Base-by-base conservation (phyloP, 1,140 invertebrate genomes). In the Bemisia tabaci region DNA sequence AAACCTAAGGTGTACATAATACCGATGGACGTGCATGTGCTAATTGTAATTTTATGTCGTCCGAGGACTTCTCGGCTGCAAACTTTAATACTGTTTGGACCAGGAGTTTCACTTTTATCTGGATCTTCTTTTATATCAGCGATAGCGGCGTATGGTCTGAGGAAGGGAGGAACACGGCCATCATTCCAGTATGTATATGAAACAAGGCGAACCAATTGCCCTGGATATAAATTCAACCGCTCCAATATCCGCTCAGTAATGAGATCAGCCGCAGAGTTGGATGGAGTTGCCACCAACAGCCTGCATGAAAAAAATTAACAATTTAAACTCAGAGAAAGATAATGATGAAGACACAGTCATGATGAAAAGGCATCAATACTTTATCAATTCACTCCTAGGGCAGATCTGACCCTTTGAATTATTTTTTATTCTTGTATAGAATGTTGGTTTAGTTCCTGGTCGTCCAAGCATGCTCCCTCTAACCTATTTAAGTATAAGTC, bases 211-310 rank as follows among this genome's bases (percentile, higher is more conserved):
- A 90, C 81, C 70, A 92, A 79, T 64, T 89, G 85, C 61, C 85
- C 84, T 1, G 81, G 81, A 26, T 81, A 75, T 1, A 85, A 70
- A 23, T 78, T 67, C 9, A 79, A 79, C 68, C 79, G 84, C 23
- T 84, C 76, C 23, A 90, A 76, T 1, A 93, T 73, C 68, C 84
- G 78, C 72, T 86, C 83, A 11, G 85, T 77, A 48, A 94, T 82
- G 60, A 94, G 79, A 81, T 95, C 91, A 2, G 92, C 88, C 12
- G 92, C 87, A 76, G 88, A 91, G 72, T 95, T 95, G 0, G 92
- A 93, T 0, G 94, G 93, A 12, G 92, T 87, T 25, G 88, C 90
- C 27, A 94, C 82, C 26, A 97, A 73, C 61, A 96, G 82, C 69
- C 90, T 79, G 69, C 22, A 70, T 71, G 62, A 60, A 11, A 63